phyloP scores from a whole-genome alignment of 2,888 invertebrate species.

The Melanostoma scalare region DNA sequence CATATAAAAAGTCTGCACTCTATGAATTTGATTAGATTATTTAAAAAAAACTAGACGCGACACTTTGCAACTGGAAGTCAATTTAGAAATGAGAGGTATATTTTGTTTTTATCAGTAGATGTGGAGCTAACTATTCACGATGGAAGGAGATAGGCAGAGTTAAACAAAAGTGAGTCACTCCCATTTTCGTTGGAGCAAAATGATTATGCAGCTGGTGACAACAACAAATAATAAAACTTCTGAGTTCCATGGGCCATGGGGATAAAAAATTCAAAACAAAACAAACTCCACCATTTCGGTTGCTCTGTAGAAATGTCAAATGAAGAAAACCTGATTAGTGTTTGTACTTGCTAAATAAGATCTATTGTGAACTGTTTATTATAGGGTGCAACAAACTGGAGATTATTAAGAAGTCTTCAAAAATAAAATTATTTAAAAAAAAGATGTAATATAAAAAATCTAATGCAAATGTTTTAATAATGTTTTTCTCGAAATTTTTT shows the following conservation, averaged over 20 bases:
- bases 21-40: neutral
- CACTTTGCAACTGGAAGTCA: conserved; percentile 6
- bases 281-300: neutral
- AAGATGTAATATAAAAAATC: too few relatives aligned
- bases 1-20: neutral
- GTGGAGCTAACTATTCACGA: neutral
- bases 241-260: neutral
- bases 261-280: conserved; percentile 26
- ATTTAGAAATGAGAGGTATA: conserved; percentile 42
- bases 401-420: too few relatives aligned
- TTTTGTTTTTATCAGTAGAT: conserved; percentile 57
- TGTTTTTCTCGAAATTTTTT: too few relatives aligned
- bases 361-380: conserved; percentile 14
- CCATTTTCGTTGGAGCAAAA: conserved; percentile 36
- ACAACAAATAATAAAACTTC: neutral
- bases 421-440: too few relatives aligned
- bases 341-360: neutral
- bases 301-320: conserved; percentile 24
- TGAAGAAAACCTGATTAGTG: neutral
- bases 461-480: too few relatives aligned
- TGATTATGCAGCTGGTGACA: conserved; percentile 18
- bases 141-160: conserved; percentile 17
- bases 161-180: conserved; percentile 61
- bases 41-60: neutral
- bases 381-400: conserved; percentile 16